phyloP scores from a whole-genome alignment of 1,140 invertebrate genomes.

The Probaryconus sp. region DNA sequence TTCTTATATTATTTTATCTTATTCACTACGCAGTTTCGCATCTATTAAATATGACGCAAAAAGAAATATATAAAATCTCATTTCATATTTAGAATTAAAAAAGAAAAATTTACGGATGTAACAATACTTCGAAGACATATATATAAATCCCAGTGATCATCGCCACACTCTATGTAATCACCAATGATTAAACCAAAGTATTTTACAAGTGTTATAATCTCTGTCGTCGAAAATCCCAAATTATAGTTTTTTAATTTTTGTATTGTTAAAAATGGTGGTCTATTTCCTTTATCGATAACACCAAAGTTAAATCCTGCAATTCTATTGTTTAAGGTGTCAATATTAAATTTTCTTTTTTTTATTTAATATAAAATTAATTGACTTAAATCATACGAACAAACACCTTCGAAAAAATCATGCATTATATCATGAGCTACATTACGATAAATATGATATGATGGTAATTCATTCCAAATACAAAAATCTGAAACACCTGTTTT shows the following conservation, averaged over 20 bases:
- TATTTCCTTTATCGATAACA: slow-evolving; percentile 6
- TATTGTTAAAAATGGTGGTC: slow-evolving; percentile 11
- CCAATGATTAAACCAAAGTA: slow-evolving; percentile 36
- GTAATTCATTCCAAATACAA: slow-evolving; percentile 32
- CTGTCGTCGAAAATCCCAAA: slow-evolving; percentile 19
- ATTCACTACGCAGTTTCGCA: too few relatives aligned
- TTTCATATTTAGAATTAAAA: too few relatives aligned
- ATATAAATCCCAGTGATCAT: slow-evolving; percentile 36
- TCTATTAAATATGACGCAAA: too few relatives aligned
- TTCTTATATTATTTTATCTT: too few relatives aligned
- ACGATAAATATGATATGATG: slow-evolving; percentile 19
- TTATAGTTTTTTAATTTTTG: slow-evolving; percentile 14
- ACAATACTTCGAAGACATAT: slow-evolving; percentile 13
- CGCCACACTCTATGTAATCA: slow-evolving; percentile 21
- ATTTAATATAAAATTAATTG: slow-evolving; percentile 23
- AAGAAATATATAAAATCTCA: too few relatives aligned
- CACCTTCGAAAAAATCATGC: slow-evolving; percentile 34
- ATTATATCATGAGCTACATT: slow-evolving; percentile 27
- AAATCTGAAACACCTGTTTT: slow-evolving; percentile 16
- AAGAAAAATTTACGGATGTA: too few relatives aligned
- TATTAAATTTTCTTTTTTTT: slow-evolving; percentile 23
- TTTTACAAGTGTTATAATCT: slow-evolving; percentile 26
- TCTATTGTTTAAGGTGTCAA: slow-evolving; percentile 35
- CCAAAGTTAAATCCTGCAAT: slow-evolving; percentile 19
- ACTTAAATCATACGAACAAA: slow-evolving; percentile 14